A percentile compares a stretch with the other conserved stretches of the same genome.
These are phyloP conservation scores for Microchrysa polita DNA, from an alignment of 2,888 invertebrate genomes.

Conservation along the genomic window DNA sequence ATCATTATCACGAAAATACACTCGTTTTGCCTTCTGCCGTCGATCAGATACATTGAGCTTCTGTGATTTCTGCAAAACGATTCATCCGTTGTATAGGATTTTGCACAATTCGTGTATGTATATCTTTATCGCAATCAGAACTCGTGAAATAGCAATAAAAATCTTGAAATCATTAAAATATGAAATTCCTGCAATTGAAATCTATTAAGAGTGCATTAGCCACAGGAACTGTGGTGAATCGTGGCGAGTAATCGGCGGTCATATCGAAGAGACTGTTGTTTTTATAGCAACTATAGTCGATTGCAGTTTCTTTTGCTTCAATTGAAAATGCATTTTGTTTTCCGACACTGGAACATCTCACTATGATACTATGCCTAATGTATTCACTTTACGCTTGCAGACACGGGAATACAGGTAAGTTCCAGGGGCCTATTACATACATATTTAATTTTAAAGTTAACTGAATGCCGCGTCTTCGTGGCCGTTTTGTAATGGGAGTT, in stretches of 20 bases:
- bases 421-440: too few species aligned
- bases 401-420: too few species aligned
- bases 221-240: slow-evolving; percentile 29
- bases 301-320: slow-evolving; percentile 32
- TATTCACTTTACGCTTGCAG: too few species aligned
- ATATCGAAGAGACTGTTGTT: slow-evolving; percentile 14
- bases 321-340: slow-evolving; percentile 22
- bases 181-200: slow-evolving; percentile 47
- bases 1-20: background rate
- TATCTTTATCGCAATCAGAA: slow-evolving; percentile 10
- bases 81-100: too few species aligned
- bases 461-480: background rate
- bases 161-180: slow-evolving; percentile 45
- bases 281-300: too few species aligned
- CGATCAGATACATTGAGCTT: background rate
- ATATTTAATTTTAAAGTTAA: too few species aligned
- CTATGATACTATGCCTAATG: too few species aligned
- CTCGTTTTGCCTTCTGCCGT: background rate
- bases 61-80: too few species aligned
- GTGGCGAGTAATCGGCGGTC: slow-evolving; percentile 14
- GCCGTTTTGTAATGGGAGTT: slow-evolving; percentile 36
- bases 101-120: background rate
- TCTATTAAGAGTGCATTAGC: slow-evolving; percentile 47
- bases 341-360: slow-evolving; percentile 6
- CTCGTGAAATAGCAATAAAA: slow-evolving; percentile 45